Conservation (phyloP, 35 echinoderm and acorn worm genomes). For the Ophioderma brevispina region DNA sequence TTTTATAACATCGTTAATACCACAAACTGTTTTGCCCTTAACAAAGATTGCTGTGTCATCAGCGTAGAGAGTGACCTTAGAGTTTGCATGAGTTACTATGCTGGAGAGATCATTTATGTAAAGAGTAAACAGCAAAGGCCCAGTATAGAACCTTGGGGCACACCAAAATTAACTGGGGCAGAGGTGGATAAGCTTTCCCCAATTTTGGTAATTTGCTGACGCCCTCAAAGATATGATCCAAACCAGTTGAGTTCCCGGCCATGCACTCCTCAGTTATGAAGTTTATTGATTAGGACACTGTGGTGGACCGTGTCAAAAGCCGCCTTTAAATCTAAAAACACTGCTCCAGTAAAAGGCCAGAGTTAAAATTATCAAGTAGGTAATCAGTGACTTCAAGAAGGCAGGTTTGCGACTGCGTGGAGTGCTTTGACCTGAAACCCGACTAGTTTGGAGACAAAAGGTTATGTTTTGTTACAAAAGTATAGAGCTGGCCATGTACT, state of each 20-base stretch:
- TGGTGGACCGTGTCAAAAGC: constrained; percentile 27
- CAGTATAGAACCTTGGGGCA: constrained; percentile 1
- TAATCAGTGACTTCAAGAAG: background rate
- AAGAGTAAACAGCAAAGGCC: background rate
- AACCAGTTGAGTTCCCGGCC: constrained; percentile 26
- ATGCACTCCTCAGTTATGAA: background rate
- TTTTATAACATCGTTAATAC: background rate
- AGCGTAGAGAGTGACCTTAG: background rate
- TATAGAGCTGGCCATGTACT: background rate
- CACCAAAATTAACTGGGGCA: background rate
- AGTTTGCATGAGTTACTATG: background rate
- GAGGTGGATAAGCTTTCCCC: background rate
- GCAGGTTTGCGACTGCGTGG: constrained; percentile 1
- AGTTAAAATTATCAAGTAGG: background rate
- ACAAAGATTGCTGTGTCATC: constrained; percentile 25
- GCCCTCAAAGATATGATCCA: background rate
- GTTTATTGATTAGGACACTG: constrained; percentile 12
- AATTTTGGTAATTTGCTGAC: background rate
- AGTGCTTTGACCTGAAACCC: background rate
- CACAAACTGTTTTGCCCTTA: background rate
- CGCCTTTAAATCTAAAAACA: constrained; percentile 25
- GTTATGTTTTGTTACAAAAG: background rate
- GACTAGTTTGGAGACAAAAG: background rate
- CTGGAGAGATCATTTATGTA: background rate
- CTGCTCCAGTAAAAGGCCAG: background rate